Conservation (phyloP, 2,888 invertebrate species). For the Dinocampus coccinellae region DNA sequence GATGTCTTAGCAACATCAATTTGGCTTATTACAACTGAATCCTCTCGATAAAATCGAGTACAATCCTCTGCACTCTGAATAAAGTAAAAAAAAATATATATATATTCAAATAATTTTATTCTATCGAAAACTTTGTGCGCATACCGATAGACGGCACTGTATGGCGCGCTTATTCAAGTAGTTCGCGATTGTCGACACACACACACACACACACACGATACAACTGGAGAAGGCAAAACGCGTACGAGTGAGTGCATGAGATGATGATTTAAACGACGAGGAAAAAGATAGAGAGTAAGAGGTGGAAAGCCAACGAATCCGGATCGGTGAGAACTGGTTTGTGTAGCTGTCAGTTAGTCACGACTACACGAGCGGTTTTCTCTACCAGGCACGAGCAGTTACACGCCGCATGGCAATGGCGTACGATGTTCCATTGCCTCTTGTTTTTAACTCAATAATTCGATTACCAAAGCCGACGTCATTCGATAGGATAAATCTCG, state of each 20-base stretch:
- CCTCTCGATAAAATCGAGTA: not conserved
- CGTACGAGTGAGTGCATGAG: not conserved
- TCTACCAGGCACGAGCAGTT: constrained; percentile 50
- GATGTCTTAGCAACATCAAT: not conserved
- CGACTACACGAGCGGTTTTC: constrained; percentile 33
- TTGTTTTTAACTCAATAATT: constrained; percentile 4
- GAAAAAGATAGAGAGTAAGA: constrained; percentile 7
- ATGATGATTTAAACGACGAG: not conserved
- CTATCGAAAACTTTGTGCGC: not conserved
- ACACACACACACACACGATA: not conserved
- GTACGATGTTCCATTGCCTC: constrained; percentile 43
- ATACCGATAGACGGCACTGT: constrained; percentile 20
- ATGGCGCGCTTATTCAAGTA: constrained; percentile 27
- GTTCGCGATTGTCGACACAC: not conserved
- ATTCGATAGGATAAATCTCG: not conserved
- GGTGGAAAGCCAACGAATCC: constrained; percentile 27
- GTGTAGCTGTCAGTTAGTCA: constrained; percentile 36
- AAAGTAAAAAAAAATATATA: not conserved
- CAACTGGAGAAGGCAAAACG: too few relatives aligned
- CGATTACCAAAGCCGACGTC: not conserved
- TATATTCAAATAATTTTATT: not conserved
- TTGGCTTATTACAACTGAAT: not conserved
- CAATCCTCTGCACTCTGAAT: not conserved
- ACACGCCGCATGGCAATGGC: constrained; percentile 58
- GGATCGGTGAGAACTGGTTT: constrained; percentile 48